A percentile compares a stretch with the other conserved stretches of the same genome.
Conservation (phyloP, 2,797 vertebrate species). For the Lutjanus campechanus region DNA sequence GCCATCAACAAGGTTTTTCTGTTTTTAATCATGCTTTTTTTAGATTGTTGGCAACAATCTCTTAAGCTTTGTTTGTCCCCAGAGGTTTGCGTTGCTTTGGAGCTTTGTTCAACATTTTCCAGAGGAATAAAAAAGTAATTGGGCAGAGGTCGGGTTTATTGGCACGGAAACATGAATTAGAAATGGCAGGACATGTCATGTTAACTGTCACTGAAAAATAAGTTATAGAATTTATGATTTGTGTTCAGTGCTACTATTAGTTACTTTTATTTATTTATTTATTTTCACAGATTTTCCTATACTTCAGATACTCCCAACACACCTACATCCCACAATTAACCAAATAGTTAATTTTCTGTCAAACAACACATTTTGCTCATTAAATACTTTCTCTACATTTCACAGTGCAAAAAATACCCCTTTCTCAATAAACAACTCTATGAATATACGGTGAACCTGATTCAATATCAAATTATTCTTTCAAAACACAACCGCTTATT, state of each 20-base stretch:
- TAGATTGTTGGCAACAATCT: conserved; percentile 71
- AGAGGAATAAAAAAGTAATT: conserved; percentile 30
- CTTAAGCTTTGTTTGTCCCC: conserved; percentile 59
- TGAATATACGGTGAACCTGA: too few species aligned
- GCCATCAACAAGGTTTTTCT: conserved; percentile 33
- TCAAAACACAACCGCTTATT: too few species aligned
- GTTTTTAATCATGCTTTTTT: conserved; percentile 68
- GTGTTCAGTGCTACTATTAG: background rate
- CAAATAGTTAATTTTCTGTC: too few species aligned
- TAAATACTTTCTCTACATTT: too few species aligned
- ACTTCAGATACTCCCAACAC: too few species aligned
- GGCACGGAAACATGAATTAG: conserved; percentile 27
- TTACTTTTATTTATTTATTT: too few species aligned
- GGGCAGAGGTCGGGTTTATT: conserved; percentile 53
- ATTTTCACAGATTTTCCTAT: too few species aligned
- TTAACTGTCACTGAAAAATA: background rate
- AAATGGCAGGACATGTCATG: conserved; percentile 2
- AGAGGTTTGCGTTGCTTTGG: conserved; percentile 59
- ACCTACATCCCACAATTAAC: too few species aligned
- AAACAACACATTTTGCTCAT: too few species aligned
- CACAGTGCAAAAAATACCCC: too few species aligned
- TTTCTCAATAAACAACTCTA: too few species aligned
- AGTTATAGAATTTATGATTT: background rate
- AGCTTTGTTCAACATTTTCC: conserved; percentile 56
- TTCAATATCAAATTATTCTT: too few species aligned